Conservation (phyloP, 2,888 invertebrate species). For the Gibbula magus region DNA sequence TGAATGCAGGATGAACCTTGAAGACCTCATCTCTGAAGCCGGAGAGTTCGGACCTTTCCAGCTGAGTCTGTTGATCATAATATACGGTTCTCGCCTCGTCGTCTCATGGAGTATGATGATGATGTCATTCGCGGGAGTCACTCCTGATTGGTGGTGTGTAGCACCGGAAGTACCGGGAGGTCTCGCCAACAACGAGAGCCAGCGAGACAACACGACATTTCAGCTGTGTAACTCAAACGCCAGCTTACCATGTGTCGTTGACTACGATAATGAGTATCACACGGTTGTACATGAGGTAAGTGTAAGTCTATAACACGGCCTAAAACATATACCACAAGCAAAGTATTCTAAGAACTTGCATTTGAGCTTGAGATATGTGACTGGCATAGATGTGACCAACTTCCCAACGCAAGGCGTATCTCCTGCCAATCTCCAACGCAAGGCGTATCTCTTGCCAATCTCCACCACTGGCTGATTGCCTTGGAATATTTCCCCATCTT, state of each 20-base stretch:
- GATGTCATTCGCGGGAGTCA: conserved; percentile 1
- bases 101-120: not conserved
- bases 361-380: too few relatives aligned
- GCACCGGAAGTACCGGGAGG: not conserved
- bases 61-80: not conserved
- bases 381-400: not conserved
- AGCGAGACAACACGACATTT: not conserved
- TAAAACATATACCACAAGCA: not conserved
- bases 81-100: not conserved
- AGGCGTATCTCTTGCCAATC: too few relatives aligned
- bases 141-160: conserved; percentile 14
- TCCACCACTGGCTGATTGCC: too few relatives aligned
- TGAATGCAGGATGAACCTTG: not conserved
- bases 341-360: not conserved
- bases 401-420: not conserved
- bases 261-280: not conserved
- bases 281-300: not conserved
- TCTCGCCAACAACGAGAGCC: not conserved
- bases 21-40: not conserved
- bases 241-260: not conserved
- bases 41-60: conserved; percentile 1
- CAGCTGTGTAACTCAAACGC: not conserved
- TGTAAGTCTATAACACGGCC: not conserved
- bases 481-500: too few relatives aligned
- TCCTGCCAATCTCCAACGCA: too few relatives aligned